Percentiles rank a stretch among this genome's conserved stretches.
Evolutionary conservation across 2,888 invertebrate species (phyloP).

Genomic region (Melinaea marsaeus): DNA sequence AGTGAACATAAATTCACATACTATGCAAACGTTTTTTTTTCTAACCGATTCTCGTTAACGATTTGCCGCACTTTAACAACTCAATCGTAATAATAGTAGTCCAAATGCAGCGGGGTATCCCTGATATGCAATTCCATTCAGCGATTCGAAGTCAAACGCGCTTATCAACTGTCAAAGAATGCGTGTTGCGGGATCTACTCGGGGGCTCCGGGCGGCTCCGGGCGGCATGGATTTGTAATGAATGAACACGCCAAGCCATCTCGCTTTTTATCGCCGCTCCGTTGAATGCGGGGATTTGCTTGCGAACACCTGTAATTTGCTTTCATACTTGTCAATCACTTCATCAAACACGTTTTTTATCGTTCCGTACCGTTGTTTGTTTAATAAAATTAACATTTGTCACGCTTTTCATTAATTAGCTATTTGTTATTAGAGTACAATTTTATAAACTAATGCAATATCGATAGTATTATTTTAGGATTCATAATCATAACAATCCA

Average conservation of each 20-base stretch:
- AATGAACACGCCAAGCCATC: conserved; percentile 48
- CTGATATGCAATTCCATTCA: conserved; percentile 35
- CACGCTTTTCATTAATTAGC: not conserved
- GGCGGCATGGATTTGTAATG: conserved; percentile 35
- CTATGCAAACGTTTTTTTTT: no score
- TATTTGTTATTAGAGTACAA: not conserved
- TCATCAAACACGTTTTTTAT: conserved; percentile 18
- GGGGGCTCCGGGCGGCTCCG: conserved; percentile 24
- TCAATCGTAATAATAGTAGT: no score
- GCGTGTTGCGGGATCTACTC: conserved; percentile 45
- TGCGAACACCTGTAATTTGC: conserved; percentile 67
- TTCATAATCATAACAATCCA: no score
- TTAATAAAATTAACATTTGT: not conserved
- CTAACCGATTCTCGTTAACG: no score
- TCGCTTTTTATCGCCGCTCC: conserved; percentile 67
- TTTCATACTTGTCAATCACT: conserved; percentile 35
- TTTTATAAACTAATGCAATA: no score
- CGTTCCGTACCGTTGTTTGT: not conserved
- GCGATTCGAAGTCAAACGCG: conserved; percentile 49
- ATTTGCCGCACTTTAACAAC: no score
- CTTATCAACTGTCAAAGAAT: conserved; percentile 61
- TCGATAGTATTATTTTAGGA: no score
- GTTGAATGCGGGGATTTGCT: conserved; percentile 54
- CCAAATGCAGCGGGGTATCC: conserved; percentile 13
- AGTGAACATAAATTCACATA: no score